Evolutionary conservation across 1,140 invertebrate genomes (phyloP).

Genomic region (Eubasilissa regina): DNA sequence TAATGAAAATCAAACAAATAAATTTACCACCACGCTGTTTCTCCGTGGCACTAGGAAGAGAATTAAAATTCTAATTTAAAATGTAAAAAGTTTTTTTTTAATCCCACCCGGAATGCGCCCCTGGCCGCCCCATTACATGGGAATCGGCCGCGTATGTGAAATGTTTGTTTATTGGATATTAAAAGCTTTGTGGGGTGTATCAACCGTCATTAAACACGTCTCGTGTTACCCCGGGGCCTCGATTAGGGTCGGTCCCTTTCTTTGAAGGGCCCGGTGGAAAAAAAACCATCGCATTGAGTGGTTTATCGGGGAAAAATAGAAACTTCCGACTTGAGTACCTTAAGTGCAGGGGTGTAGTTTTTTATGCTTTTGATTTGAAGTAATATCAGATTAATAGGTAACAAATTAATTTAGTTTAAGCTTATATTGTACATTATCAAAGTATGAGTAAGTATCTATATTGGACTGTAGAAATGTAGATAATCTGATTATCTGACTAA

Average conservation of each 20-base stretch:
- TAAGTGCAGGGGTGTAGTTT: slow-evolving; percentile 2
- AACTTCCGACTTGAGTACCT: slow-evolving; percentile 25
- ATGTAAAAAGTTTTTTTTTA: too few species aligned
- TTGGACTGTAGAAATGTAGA: too few species aligned
- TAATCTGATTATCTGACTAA: too few species aligned
- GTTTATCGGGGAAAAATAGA: slow-evolving; percentile 21
- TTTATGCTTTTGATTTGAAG: neutral
- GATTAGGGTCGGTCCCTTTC: slow-evolving; percentile 25
- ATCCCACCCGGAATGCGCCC: neutral
- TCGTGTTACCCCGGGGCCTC: slow-evolving; percentile 47
- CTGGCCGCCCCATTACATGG: neutral
- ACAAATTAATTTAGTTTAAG: too few species aligned
- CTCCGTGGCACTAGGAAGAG: too few species aligned
- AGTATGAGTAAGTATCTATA: too few species aligned
- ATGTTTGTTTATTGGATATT: slow-evolving; percentile 57
- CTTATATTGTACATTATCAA: too few species aligned
- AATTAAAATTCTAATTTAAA: too few species aligned
- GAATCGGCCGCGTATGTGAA: slow-evolving; percentile 45
- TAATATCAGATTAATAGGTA: too few species aligned
- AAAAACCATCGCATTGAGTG: slow-evolving; percentile 23
- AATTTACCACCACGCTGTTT: too few species aligned
- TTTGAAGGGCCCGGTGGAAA: neutral
- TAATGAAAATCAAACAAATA: too few species aligned
- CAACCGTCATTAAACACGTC: slow-evolving; percentile 54
- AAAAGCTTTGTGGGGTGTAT: slow-evolving; percentile 56